phyloP scores from a whole-genome alignment of 2,797 vertebrate genomes.

The Octomys mimax region DNA sequence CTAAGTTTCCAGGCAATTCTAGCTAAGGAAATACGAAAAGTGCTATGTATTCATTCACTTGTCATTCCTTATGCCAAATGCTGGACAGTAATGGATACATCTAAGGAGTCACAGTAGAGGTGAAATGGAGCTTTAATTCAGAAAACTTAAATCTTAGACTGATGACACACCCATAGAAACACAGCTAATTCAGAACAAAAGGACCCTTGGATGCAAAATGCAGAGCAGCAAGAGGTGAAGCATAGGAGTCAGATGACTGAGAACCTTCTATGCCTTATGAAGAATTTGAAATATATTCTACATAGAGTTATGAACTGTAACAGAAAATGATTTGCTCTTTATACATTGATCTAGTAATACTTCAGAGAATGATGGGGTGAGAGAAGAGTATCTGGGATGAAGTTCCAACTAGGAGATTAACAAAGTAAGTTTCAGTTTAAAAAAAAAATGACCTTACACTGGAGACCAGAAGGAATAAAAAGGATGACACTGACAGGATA shows the following conservation, averaged over 20 bases:
- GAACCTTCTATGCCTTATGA: neutral
- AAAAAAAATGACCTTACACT: neutral
- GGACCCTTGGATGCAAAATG: neutral
- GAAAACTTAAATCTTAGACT: neutral
- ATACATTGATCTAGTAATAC: neutral
- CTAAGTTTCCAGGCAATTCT: neutral
- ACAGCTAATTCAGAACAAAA: neutral
- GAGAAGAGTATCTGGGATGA: neutral
- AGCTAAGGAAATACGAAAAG: neutral
- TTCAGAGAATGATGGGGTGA: neutral
- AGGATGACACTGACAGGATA: neutral
- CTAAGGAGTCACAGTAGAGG: neutral
- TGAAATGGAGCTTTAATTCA: neutral
- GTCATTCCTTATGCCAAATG: neutral
- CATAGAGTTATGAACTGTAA: neutral
- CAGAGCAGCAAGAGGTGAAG: neutral
- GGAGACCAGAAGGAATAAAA: neutral
- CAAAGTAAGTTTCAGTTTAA: neutral
- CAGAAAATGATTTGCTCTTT: neutral
- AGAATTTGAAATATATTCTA: neutral
- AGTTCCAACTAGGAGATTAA: conserved; percentile 20
- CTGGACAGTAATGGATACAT: neutral
- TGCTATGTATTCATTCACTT: neutral
- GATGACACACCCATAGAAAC: neutral
- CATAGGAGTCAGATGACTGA: neutral